Percentiles rank a stretch among this genome's conserved stretches.
phyloP scores from a whole-genome alignment of 2,797 vertebrate species.

The Acrossocheilus wenchowensis region DNA sequence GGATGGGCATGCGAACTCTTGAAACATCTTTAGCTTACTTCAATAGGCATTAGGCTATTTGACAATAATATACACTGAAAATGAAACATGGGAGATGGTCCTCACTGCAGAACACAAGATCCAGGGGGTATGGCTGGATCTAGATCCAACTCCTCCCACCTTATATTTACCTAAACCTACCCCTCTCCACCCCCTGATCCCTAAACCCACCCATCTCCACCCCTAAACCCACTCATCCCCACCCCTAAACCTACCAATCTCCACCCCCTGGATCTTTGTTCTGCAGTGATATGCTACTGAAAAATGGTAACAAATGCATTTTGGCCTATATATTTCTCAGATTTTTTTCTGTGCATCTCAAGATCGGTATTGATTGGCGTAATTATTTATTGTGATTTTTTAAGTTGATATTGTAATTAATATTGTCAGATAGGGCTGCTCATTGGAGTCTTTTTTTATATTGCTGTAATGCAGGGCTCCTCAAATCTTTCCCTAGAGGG shows the following conservation, averaged over 20 bases:
- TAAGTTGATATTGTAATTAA: background rate
- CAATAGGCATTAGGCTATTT: background rate
- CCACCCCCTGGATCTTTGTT: too few species aligned
- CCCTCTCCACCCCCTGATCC: too few species aligned
- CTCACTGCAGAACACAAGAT: too few species aligned
- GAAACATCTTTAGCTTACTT: background rate
- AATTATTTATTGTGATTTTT: slow-evolving; percentile 1
- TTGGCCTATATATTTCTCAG: background rate
- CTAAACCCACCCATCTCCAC: too few species aligned
- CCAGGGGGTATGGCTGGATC: too few species aligned
- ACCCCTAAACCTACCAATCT: too few species aligned
- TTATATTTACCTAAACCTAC: too few species aligned
- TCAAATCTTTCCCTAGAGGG: too few species aligned
- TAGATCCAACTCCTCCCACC: too few species aligned
- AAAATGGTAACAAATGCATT: background rate
- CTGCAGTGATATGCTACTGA: too few species aligned
- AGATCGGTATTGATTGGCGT: background rate
- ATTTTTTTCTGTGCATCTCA: background rate
- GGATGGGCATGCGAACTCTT: background rate
- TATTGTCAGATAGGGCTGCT: background rate
- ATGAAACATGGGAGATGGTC: background rate
- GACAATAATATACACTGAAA: background rate
- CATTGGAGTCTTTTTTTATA: background rate
- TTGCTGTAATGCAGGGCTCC: background rate
- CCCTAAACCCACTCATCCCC: too few species aligned